Evolutionary conservation across 2,888 invertebrate genomes (phyloP).

Genomic region (Ophion costatus): DNA sequence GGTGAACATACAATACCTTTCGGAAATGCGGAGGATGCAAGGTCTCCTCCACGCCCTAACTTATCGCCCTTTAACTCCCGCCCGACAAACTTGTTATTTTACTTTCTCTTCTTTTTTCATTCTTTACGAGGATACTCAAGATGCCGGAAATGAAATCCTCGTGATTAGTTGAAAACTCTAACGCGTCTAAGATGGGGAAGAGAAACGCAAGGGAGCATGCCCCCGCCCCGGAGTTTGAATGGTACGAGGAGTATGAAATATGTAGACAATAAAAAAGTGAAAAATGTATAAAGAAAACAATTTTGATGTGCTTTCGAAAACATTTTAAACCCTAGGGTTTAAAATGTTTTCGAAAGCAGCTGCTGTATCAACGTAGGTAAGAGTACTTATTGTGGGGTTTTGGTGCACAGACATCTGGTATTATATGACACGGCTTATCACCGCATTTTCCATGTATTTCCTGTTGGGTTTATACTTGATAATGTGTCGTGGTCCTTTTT

Average conservation of each 20-base stretch:
- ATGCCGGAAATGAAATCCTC: conserved; percentile 46
- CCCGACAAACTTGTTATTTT: conserved; percentile 33
- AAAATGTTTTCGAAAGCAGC: no score
- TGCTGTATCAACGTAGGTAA: neutral
- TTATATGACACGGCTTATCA: no score
- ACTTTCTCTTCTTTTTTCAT: conserved; percentile 35
- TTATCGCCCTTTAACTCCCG: conserved; percentile 37
- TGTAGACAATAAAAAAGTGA: neutral
- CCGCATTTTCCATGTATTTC: no score
- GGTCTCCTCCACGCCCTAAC: conserved; percentile 15
- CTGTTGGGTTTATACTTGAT: no score
- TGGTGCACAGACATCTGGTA: neutral
- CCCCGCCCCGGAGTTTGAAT: conserved; percentile 17
- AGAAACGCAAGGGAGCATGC: conserved; percentile 1
- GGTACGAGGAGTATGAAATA: conserved; percentile 11
- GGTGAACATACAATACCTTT: conserved; percentile 30
- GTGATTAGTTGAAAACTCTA: conserved; percentile 39
- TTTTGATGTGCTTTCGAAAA: neutral
- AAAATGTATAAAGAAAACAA: neutral
- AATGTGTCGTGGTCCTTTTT: no score
- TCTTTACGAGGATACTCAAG: conserved; percentile 76
- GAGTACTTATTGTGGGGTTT: neutral
- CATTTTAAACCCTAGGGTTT: neutral
- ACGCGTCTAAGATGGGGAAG: neutral
- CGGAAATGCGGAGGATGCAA: conserved; percentile 37